Percentiles rank a stretch among this genome's conserved stretches.
Conservation (phyloP, 1,140 invertebrate genomes). For the Scylla paramamosain region DNA sequence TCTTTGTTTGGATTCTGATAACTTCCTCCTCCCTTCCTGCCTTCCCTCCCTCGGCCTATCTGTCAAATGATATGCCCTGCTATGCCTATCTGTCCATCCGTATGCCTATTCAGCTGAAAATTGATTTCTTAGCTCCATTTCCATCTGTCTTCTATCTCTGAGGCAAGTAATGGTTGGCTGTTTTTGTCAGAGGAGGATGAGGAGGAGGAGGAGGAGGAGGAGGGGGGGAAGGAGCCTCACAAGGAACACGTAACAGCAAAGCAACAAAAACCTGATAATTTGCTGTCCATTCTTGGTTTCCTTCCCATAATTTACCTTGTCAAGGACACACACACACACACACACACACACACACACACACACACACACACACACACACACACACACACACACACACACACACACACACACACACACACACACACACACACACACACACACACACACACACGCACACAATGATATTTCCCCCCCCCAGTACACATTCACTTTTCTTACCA, state of each 20-base stretch:
- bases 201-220: neutral
- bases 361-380: slow-evolving; percentile 20
- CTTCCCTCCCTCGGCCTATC: neutral
- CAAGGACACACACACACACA: slow-evolving; percentile 8
- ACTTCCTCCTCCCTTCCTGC: neutral
- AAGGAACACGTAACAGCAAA: neutral
- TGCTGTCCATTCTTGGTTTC: neutral
- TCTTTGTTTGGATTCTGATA: too few relatives aligned
- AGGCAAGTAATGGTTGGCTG: neutral
- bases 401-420: slow-evolving; percentile 1
- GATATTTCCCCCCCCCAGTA: neutral
- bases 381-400: slow-evolving; percentile 18
- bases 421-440: too few relatives aligned
- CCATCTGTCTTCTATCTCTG: neutral
- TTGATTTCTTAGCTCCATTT: neutral
- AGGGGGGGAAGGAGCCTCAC: neutral
- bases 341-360: slow-evolving; percentile 20
- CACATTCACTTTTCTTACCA: neutral
- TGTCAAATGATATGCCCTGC: too few relatives aligned
- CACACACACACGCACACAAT: neutral
- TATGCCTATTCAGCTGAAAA: too few relatives aligned
- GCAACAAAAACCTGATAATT: neutral
- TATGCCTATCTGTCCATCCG: too few relatives aligned
- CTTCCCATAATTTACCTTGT: slow-evolving; percentile 22
- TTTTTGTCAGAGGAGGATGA: neutral